These are phyloP conservation scores for Petrolisthes cinctipes DNA, from an alignment of 2,888 invertebrate species.

Conservation along the genomic window DNA sequence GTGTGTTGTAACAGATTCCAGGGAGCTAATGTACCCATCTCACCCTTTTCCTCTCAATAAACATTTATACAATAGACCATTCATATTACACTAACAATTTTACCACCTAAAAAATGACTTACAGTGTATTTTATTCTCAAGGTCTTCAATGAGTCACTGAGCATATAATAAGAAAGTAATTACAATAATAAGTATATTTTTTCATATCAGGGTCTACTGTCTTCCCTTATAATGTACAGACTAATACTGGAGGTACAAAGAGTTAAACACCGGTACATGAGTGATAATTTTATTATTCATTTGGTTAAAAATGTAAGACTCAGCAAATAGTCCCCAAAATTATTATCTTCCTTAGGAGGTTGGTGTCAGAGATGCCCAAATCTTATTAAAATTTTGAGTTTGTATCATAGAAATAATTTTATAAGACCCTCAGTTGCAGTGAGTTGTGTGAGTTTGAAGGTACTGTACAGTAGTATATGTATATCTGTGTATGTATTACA, in stretches of 20 bases:
- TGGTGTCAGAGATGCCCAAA: conserved; percentile 47
- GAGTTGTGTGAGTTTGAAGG: neutral
- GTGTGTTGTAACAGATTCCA: no score
- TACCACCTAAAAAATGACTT: no score
- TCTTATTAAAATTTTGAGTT: neutral
- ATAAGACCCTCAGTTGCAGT: neutral
- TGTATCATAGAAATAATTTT: neutral
- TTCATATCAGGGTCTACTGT: neutral
- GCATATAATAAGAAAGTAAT: no score
- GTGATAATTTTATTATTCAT: conserved; percentile 57
- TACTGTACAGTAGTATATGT: no score
- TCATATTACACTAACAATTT: no score
- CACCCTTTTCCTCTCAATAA: no score
- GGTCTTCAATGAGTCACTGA: no score
- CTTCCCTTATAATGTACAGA: neutral
- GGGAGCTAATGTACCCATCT: no score
- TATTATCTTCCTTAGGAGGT: conserved; percentile 14
- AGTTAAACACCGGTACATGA: conserved; percentile 20
- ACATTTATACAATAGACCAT: no score
- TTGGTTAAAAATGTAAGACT: conserved; percentile 60
- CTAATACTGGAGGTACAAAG: neutral
- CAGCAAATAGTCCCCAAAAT: conserved; percentile 46
- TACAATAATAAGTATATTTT: neutral
- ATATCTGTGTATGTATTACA: no score
- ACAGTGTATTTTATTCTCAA: no score